A percentile compares a stretch with the other conserved stretches of the same genome.
phyloP scores from a whole-genome alignment of 2,113 vertebrate species.

The Sapayoa aenigma region DNA sequence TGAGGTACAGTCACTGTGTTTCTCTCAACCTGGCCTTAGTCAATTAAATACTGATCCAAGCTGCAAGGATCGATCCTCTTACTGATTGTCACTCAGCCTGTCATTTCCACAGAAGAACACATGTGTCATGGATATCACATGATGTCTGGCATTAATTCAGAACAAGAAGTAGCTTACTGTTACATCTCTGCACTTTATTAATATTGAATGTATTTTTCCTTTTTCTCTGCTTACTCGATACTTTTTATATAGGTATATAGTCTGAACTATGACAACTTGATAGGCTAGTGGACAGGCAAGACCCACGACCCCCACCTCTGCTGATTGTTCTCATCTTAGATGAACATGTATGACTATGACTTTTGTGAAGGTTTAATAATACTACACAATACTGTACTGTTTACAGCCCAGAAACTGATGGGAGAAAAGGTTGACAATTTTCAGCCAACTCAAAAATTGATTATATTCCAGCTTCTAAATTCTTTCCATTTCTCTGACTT shows the following conservation, averaged over 20 bases:
- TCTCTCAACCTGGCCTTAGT: background rate
- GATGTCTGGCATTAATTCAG: background rate
- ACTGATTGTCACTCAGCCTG: background rate
- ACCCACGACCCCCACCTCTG: background rate
- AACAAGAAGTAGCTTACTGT: background rate
- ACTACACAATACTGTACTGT: background rate
- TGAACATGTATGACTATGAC: background rate
- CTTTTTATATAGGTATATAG: fast-evolving
- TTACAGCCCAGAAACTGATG: background rate
- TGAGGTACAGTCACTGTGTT: background rate
- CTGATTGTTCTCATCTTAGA: background rate
- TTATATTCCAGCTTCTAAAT: background rate
- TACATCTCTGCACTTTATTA: background rate
- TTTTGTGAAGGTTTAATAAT: background rate
- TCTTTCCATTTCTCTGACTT: background rate
- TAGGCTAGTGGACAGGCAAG: background rate
- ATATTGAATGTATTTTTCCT: background rate
- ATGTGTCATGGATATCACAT: background rate
- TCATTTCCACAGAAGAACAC: background rate
- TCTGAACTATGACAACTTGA: background rate
- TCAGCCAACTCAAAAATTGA: background rate
- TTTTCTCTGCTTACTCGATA: background rate
- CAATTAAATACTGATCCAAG: background rate
- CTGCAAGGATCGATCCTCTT: background rate
- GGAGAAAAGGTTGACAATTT: background rate